Conservation (phyloP, 2,888 invertebrate genomes). For the Monochamus alternatus region DNA sequence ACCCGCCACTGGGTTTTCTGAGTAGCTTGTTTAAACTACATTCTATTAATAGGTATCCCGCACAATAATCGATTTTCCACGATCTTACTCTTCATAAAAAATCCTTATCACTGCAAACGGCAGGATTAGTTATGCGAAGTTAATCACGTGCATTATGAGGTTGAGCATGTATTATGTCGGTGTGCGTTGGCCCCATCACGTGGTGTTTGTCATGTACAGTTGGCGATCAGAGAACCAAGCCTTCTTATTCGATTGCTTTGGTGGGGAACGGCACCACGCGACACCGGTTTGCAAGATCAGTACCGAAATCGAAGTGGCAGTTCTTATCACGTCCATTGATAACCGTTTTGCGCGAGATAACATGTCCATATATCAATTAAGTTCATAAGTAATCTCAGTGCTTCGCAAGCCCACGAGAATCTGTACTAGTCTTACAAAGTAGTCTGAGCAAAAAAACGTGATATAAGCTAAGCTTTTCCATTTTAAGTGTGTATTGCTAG, state of each 20-base stretch:
- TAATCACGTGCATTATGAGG: slow-evolving; percentile 49
- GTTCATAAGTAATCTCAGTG: slow-evolving; percentile 18
- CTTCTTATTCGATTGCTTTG: slow-evolving; percentile 29
- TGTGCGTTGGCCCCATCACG: slow-evolving; percentile 50
- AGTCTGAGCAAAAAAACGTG: slow-evolving; percentile 22
- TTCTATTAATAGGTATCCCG: slow-evolving; percentile 10
- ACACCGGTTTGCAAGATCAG: slow-evolving; percentile 37
- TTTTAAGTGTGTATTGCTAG: slow-evolving; percentile 3
- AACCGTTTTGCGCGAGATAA: slow-evolving; percentile 18
- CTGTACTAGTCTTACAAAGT: slow-evolving; percentile 27
- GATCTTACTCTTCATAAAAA: slow-evolving; percentile 8
- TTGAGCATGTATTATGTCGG: slow-evolving; percentile 38
- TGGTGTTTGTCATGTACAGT: slow-evolving; percentile 43
- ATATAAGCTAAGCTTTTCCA: slow-evolving; percentile 32
- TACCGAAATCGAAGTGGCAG: slow-evolving; percentile 23
- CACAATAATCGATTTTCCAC: slow-evolving; percentile 9
- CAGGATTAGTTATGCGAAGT: slow-evolving; percentile 14
- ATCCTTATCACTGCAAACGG: slow-evolving; percentile 13
- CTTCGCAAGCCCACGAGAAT: slow-evolving; percentile 13
- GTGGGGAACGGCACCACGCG: slow-evolving; percentile 41
- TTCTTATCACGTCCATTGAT: slow-evolving; percentile 33
- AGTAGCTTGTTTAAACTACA: background rate
- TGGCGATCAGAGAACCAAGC: slow-evolving; percentile 38
- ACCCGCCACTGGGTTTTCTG: slow-evolving; percentile 1
- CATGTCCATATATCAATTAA: slow-evolving; percentile 16